phyloP scores from a whole-genome alignment of 2,113 vertebrate genomes.

The Canis aureus region DNA sequence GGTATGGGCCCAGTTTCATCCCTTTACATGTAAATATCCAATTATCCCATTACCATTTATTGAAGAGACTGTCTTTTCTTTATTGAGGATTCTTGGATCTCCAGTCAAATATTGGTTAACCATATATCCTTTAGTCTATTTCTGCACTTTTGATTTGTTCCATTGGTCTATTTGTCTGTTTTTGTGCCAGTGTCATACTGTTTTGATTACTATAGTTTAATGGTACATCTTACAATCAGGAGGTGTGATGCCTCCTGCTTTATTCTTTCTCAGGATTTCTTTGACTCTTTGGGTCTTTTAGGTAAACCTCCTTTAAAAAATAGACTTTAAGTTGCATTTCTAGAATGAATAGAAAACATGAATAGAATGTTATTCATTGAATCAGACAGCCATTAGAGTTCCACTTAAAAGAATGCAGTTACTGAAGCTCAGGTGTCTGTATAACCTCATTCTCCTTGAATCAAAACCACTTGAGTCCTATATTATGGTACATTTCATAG shows the following conservation, averaged over 20 bases:
- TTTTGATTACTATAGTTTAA: neutral
- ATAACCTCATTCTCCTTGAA: constrained; percentile 18
- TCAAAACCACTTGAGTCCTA: constrained; percentile 28
- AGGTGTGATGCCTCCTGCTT: neutral
- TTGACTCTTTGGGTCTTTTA: neutral
- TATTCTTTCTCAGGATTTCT: neutral
- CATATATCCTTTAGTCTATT: neutral
- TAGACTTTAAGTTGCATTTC: neutral
- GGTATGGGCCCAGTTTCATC: neutral
- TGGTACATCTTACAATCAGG: neutral
- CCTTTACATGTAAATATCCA: neutral
- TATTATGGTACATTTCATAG: constrained; percentile 51
- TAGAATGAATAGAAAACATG: neutral
- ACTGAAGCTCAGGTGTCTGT: neutral
- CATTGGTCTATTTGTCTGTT: neutral
- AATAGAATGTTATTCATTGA: constrained; percentile 23
- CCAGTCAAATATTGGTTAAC: neutral
- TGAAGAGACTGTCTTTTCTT: neutral
- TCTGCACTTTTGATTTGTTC: neutral
- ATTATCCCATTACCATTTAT: neutral
- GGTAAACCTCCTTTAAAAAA: constrained; percentile 49
- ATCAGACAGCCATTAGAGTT: constrained; percentile 46
- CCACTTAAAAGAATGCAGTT: neutral
- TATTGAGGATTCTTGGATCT: neutral
- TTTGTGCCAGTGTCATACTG: neutral